Conservation (phyloP, 2,888 invertebrate species). For the Ormyrus pomaceus region DNA sequence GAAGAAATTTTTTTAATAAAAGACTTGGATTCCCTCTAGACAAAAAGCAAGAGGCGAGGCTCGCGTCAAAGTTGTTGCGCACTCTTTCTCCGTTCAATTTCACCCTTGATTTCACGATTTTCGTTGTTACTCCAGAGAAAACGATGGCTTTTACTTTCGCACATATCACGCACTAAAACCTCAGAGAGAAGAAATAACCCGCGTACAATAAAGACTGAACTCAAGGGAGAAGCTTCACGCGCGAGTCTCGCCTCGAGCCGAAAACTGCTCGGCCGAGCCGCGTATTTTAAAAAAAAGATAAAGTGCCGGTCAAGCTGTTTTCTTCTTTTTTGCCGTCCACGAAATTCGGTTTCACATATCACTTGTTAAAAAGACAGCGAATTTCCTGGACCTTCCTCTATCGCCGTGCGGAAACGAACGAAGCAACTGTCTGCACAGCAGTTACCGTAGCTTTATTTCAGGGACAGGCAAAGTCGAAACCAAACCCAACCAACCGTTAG, state of each 20-base stretch:
- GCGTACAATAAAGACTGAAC: constrained; percentile 23
- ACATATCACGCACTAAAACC: constrained; percentile 43
- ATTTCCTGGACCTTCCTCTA: constrained; percentile 13
- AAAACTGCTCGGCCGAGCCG: background rate
- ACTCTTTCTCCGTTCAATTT: constrained; percentile 30
- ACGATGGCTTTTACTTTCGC: constrained; percentile 43
- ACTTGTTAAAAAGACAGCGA: constrained; percentile 52
- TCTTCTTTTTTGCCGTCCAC: background rate
- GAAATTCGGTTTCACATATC: constrained; percentile 56
- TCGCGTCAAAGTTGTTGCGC: constrained; percentile 14
- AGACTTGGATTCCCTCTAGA: constrained; percentile 15
- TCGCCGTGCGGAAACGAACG: too few species aligned
- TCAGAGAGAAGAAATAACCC: constrained; percentile 2
- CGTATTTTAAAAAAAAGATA: background rate
- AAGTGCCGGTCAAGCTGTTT: background rate
- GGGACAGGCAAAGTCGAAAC: too few species aligned
- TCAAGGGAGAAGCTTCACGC: constrained; percentile 45
- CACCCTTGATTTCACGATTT: constrained; percentile 47
- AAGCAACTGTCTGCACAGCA: too few species aligned
- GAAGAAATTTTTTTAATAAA: constrained; percentile 49
- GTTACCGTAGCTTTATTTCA: too few species aligned
- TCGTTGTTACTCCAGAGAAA: background rate
- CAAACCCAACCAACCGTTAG: too few species aligned
- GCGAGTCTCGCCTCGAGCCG: constrained; percentile 20
- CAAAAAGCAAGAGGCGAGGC: background rate